Base-by-base conservation (phyloP, 2,797 vertebrate species). In the Rhincodon typus region DNA sequence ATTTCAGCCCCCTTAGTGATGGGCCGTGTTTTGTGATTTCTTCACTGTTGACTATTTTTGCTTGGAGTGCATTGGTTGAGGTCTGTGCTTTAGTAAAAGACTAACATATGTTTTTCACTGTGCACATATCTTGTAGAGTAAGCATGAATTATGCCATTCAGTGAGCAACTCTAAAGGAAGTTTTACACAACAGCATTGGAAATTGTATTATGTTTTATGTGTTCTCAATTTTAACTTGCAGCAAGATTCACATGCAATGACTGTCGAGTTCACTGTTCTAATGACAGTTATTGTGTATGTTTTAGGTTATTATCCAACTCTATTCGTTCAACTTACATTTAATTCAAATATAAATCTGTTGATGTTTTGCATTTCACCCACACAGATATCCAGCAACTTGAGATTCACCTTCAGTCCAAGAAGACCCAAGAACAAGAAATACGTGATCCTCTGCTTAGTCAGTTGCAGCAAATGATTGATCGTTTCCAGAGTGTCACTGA, bases 321-420 rank as follows among this genome's bases (percentile, higher is more conserved):
- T 53, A 0, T 84, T 42, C 25, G 19, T 46, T 84, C 30, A 57
- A n/a, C 62, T 34, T 91, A 15, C 53, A 19, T 91, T 91, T 91
- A 21, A 1, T n/a, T 84, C 62, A 90, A 34, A 84, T 34, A 62
- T 57, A 57, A 91, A 91, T 42, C 38, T 84, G n/a, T 91, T 88
- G 86, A 88, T 25, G 25, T 23, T 88, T 66, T 66, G 25, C 50
- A 42, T 94, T 95, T 96, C 12, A 12, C 82, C 94, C 95, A 79
- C 91, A 53, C 96, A 99, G 99, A 99, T 97, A 98, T 99, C 97
- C 99, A 99, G 96, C 99, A 99, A 98, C 97, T 99, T 3, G 99
- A 99, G 97, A 96, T 97, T 46, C 99, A 99, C 96, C 97, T 98
- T 97, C 99, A 99, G 97, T 99, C 97, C 97, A 98, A 97, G 96